Evolutionary conservation across 2,113 vertebrate species (phyloP), one percentile per base, ranked within the genome.

Genomic region (Saguinus imperator): DNA sequence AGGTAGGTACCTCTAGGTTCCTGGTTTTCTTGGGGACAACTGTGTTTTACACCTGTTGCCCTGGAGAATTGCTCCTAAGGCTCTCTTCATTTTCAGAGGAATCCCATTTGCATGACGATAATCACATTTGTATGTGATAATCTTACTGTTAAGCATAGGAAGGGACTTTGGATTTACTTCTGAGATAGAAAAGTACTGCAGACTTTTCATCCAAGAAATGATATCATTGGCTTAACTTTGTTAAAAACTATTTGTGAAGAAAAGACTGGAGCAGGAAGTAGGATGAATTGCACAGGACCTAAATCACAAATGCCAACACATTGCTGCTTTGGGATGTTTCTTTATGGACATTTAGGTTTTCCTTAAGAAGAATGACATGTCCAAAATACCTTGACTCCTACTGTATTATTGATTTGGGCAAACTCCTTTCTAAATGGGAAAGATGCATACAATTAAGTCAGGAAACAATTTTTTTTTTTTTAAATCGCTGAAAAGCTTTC

Each of bases 91-190:
- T 32, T 43, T 21, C 4, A 50, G 79, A 77, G 87, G 18, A 64
- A 35, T 55, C 16, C 66, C 9, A 0, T 68, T 57, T 95, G 35
- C 25, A 77, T 89, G 43, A 52, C 43, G 50, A 48, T 52, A 17
- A 52, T 52, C 50, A 52, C 50, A 52, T 52, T 52, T 52, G 16
- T 84, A 66, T 50, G 32, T 90, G 64, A n/a, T 64, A 61, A 77
- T 25, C 23, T 16, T 55, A 20, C 5, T 61, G 8, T 66, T 66
- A 76, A 77, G 18, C 16, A 66, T 87, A 43, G 16, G 45, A 73
- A 82, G 85, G 9, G 45, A 35, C 52, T 96, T 40, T 23, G 50
- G 72, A 81, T 83, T 94, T 97, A n/a, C 68, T 83, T 91, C 50
- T 72, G 52, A 90, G 50, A 95, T 55, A 50, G 57, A 17, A 73